Evolutionary conservation across 2,888 invertebrate species (phyloP), one percentile per base, ranked within the genome.

Genomic region (Meteorus cinctellus): DNA sequence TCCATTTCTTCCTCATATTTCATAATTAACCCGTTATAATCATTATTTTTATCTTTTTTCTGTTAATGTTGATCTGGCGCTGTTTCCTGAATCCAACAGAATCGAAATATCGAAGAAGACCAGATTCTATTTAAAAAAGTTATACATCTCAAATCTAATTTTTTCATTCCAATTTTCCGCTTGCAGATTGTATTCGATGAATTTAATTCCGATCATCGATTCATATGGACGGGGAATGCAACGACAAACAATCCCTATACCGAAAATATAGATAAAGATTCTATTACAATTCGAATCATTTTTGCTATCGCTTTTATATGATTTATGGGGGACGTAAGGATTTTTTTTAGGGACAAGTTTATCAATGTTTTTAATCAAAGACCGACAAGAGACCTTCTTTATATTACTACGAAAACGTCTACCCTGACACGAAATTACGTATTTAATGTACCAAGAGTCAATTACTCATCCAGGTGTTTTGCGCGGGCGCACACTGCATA

Each of bases 401-500:
- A 55, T 55, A 19, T 88, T 86, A 85, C 87, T 89, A 89, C 84
- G 84, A 83, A 88, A 86, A 90, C 84, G 89, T 91, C 93, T 93
- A 95, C 95, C 95, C 95, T 95, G 95, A 94, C 94, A 94, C 93
- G 93, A 94, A 94, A 94, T 95, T 95, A 95, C 95, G 95, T 95
- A 95, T 89, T 89, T 95, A 93, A 94, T 93, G 94, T 94, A 94
- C 94, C 92, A 91, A 91, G 91, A 91, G 91, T 91, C 90, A 90
- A 88, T 89, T 91, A 91, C 91, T 91, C 91, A 90, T 91, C 91
- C 90, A 89, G 90, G 80, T 75, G 76, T 72, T 63, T 66, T 19
- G 70, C 60, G 48, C 73, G 29, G 72, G 70, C 70, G 63, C 71
- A 76, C 78, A 75, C 66, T 76, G 62, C 76, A 63, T 75, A 75